These are phyloP conservation scores for Ephydatia muelleri DNA, from an alignment of 37 sponge, comb jelly and placozoan genomes.

Conservation along the genomic window DNA sequence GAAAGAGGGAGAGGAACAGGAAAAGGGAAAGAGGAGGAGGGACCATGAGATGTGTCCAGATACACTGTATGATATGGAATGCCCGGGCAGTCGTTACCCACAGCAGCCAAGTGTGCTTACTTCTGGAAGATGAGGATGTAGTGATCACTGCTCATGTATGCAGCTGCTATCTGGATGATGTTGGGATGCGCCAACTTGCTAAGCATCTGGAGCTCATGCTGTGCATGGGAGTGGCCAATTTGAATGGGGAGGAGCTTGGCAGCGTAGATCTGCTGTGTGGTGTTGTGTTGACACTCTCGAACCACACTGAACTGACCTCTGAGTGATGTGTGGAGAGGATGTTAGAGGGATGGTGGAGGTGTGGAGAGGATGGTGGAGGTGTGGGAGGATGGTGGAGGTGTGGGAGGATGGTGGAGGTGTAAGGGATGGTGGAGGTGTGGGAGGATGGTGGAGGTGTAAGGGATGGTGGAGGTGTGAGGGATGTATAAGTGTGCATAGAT, in stretches of 20 bases:
- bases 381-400: no score
- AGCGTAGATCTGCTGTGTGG: slow-evolving; percentile 49
- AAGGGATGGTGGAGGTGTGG: neutral
- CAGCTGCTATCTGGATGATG: slow-evolving; percentile 40
- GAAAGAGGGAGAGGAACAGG: no score
- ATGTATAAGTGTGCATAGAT: neutral
- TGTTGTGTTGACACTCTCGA: slow-evolving; percentile 48
- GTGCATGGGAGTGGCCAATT: slow-evolving; percentile 37
- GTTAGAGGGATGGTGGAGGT: neutral
- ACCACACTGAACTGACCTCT: slow-evolving; percentile 69
- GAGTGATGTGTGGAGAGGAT: neutral
- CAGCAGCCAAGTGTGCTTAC: slow-evolving; percentile 57
- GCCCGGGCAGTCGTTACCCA: neutral
- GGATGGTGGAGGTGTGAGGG: neutral
- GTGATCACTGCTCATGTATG: slow-evolving; percentile 32
- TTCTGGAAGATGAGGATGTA: slow-evolving; percentile 53
- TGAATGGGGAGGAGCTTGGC: slow-evolving; percentile 58
- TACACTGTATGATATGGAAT: no score
- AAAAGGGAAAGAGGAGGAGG: no score
- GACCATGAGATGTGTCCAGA: no score
- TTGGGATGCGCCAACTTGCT: slow-evolving; percentile 47
- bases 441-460: neutral
- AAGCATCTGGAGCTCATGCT: slow-evolving; percentile 69
- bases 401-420: neutral
- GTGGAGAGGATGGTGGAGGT: neutral